Evolutionary conservation across 2,797 vertebrate genomes (phyloP).

Genomic region (Crypturellus tataupa): DNA sequence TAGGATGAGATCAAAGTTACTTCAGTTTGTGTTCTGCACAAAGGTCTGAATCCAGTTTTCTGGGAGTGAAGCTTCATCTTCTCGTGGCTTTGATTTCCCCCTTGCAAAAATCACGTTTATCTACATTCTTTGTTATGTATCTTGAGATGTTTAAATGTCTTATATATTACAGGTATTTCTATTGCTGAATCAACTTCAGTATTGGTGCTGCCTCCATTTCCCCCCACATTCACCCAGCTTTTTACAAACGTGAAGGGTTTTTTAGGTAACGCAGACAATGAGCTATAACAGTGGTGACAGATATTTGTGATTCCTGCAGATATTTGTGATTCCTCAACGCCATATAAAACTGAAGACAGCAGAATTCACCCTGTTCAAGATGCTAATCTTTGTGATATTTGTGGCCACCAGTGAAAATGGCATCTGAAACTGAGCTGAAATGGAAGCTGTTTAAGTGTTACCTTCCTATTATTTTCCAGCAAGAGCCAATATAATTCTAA

Average conservation of each 20-base stretch:
- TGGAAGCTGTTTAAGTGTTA: not conserved
- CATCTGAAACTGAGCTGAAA: not conserved
- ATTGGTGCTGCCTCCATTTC: not conserved
- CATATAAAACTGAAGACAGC: not conserved
- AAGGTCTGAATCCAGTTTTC: not conserved
- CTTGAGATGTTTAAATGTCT: not conserved
- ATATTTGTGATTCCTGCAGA: not conserved
- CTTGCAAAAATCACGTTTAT: not conserved
- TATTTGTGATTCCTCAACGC: not conserved
- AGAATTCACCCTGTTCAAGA: not conserved
- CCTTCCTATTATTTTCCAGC: slow-evolving; percentile 1
- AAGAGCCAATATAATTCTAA: not conserved
- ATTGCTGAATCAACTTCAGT: not conserved
- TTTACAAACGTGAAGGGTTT: not conserved
- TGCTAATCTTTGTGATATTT: not conserved
- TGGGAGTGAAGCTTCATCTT: not conserved
- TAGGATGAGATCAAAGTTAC: not conserved
- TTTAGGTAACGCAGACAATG: not conserved
- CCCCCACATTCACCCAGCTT: not conserved
- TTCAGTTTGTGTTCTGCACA: not conserved
- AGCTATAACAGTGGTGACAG: not conserved
- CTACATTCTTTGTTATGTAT: not conserved
- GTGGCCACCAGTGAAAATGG: not conserved
- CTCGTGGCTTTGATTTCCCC: not conserved
- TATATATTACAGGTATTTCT: not conserved